Conservation (phyloP, 92 coral and sea anemone species). For the Isaurus tuberculatus region DNA sequence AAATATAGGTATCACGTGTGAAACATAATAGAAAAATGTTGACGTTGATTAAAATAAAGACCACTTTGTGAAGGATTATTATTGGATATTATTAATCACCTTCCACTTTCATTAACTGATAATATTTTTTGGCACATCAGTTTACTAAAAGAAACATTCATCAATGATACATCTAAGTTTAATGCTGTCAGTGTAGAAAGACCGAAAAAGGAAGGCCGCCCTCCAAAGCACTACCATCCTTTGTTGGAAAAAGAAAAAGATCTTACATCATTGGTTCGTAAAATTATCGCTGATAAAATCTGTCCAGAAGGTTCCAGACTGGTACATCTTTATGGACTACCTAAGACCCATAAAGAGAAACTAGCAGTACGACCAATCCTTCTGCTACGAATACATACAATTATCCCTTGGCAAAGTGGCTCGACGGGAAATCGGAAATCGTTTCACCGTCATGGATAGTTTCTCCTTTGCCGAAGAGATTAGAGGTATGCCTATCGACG, state of each 20-base stretch:
- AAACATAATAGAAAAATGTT: too few species aligned
- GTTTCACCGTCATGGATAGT: slow-evolving; percentile 38
- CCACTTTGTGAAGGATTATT: too few species aligned
- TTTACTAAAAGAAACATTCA: slow-evolving; percentile 25
- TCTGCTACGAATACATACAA: slow-evolving; percentile 41
- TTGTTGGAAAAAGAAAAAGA: slow-evolving; percentile 44
- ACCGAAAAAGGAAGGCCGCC: slow-evolving; percentile 42
- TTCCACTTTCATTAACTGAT: too few species aligned
- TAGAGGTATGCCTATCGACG: slow-evolving; percentile 1
- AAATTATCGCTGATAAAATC: slow-evolving; percentile 34
- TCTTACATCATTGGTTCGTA: not conserved
- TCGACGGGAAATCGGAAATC: slow-evolving; percentile 47
- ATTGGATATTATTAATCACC: too few species aligned
- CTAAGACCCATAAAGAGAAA: slow-evolving; percentile 40
- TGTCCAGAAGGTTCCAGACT: slow-evolving; percentile 44
- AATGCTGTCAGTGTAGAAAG: slow-evolving; percentile 20
- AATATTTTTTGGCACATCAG: too few species aligned
- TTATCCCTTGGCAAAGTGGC: slow-evolving; percentile 54
- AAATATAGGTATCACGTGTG: too few species aligned
- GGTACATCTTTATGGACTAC: slow-evolving; percentile 57
- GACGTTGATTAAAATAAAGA: too few species aligned
- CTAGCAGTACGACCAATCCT: slow-evolving; percentile 54
- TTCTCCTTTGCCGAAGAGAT: slow-evolving; percentile 40
- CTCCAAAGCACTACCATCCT: slow-evolving; percentile 55
- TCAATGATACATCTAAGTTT: slow-evolving; percentile 39